Conservation (phyloP, 2,113 vertebrate species). For the Tympanuchus pallidicinctus region DNA sequence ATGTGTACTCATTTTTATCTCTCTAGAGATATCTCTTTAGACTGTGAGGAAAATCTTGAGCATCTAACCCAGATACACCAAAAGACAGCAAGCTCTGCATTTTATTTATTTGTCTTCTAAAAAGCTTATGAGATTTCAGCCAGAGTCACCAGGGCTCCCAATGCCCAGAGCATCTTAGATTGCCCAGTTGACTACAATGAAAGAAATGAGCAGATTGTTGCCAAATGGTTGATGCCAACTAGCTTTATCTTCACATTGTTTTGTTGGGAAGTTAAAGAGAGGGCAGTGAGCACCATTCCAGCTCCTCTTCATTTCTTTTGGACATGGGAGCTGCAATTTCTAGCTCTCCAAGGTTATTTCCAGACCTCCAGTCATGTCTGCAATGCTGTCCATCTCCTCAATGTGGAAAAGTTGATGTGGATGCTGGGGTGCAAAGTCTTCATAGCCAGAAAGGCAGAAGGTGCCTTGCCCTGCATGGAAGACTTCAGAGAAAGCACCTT, state of each 20-base stretch:
- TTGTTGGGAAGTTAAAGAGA: background rate
- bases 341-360: background rate
- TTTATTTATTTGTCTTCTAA: background rate
- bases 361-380: background rate
- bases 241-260: background rate
- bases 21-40: background rate
- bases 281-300: background rate
- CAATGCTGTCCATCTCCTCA: background rate
- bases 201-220: background rate
- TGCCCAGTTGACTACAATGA: background rate
- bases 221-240: background rate
- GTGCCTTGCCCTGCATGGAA: background rate
- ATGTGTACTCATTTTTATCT: background rate
- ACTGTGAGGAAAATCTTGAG: background rate
- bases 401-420: background rate
- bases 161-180: background rate
- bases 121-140: background rate
- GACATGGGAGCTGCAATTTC: background rate
- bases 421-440: background rate
- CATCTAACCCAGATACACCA: background rate
- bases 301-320: background rate
- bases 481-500: background rate
- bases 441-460: background rate
- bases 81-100: background rate
- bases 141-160: background rate